A percentile compares a stretch with the other conserved stretches of the same genome.
phyloP scores from a whole-genome alignment of 2,797 vertebrate genomes.

The Enteromius anoplus region DNA sequence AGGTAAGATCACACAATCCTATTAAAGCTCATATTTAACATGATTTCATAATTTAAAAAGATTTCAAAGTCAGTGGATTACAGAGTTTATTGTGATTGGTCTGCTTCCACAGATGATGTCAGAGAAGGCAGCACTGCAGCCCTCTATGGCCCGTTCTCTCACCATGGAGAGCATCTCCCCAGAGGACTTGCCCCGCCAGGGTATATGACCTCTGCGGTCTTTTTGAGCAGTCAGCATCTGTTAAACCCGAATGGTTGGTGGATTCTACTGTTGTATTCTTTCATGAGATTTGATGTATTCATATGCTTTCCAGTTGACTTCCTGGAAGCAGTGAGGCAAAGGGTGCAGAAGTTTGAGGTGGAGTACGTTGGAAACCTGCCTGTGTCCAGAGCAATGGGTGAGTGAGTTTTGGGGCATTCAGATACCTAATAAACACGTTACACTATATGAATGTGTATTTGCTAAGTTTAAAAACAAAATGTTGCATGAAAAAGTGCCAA shows the following conservation, averaged over 20 bases:
- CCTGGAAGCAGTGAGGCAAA: conserved; percentile 83
- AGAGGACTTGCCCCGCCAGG: conserved; percentile 87
- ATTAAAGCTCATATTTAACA: background rate
- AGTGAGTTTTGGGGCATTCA: conserved; percentile 26
- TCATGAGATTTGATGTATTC: conserved; percentile 12
- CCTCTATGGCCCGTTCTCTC: conserved; percentile 72
- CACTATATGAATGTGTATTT: background rate
- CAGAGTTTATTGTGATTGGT: background rate
- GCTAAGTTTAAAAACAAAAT: background rate
- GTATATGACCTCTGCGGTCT: conserved; percentile 73
- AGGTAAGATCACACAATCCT: conserved; percentile 76
- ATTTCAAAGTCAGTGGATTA: background rate
- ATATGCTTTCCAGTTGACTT: conserved; percentile 79
- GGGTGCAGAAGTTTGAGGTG: conserved; percentile 88
- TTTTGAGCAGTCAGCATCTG: background rate
- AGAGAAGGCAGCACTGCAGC: conserved; percentile 75
- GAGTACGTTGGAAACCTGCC: conserved; percentile 89
- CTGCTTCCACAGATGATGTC: conserved; percentile 82
- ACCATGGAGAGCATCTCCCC: conserved; percentile 84
- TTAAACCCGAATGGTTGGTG: background rate
- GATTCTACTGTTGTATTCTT: background rate
- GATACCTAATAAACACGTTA: background rate
- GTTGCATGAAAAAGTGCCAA: background rate
- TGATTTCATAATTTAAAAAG: background rate
- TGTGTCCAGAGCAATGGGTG: conserved; percentile 91